These are phyloP conservation scores for Ovis canadensis DNA, from an alignment of 2,113 vertebrate genomes.

Conservation along the genomic window DNA sequence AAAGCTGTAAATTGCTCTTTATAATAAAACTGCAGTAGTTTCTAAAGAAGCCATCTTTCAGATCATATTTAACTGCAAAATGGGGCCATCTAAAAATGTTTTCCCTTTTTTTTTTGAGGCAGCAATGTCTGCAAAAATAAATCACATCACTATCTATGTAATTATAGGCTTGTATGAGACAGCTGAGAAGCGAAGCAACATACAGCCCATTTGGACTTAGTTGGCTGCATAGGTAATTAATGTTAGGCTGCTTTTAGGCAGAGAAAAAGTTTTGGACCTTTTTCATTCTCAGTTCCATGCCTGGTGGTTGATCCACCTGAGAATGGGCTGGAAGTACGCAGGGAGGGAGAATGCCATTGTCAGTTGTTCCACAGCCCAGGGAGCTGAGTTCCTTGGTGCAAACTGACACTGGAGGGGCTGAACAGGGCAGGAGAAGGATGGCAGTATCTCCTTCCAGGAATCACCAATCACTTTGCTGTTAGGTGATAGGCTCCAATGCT, in stretches of 20 bases:
- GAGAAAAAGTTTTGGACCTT: conserved; percentile 16
- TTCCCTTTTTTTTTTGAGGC: not conserved
- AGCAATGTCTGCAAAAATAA: conserved; percentile 72
- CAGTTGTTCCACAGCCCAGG: not conserved
- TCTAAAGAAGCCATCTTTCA: conserved; percentile 66
- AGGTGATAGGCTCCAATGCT: not conserved
- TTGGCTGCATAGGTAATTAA: conserved; percentile 56
- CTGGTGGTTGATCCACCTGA: conserved; percentile 40
- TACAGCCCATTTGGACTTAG: conserved; percentile 52
- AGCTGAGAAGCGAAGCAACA: conserved; percentile 48
- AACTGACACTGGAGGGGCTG: not conserved
- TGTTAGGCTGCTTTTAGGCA: conserved; percentile 8
- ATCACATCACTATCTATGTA: conserved; percentile 54
- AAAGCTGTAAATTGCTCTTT: conserved; percentile 36
- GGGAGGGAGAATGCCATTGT: not conserved
- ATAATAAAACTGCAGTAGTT: conserved; percentile 36
- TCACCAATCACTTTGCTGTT: not conserved
- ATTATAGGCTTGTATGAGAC: conserved; percentile 42
- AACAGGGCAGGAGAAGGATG: not conserved
- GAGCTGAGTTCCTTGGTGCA: not conserved
- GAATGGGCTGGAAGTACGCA: rapidly evolving
- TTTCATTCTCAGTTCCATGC: conserved; percentile 60
- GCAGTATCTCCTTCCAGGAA: not conserved
- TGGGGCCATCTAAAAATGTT: conserved; percentile 67
- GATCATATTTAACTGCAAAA: conserved; percentile 69